Base-by-base conservation (phyloP, 2,888 invertebrate species). In the Agriotes lineatus region DNA sequence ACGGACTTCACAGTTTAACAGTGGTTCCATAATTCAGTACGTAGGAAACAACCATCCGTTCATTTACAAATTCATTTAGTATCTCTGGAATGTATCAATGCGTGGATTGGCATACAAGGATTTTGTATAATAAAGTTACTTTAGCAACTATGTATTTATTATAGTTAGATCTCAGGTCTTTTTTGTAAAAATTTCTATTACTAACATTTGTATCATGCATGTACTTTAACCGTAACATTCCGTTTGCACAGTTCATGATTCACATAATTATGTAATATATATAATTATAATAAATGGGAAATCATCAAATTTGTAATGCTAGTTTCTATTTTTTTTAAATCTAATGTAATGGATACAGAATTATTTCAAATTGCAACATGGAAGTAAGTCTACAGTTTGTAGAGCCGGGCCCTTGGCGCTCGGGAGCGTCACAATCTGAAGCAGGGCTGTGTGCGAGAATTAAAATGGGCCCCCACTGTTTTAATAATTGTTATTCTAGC, bases 211-310 rank as follows among this genome's bases (percentile, higher is more conserved):
- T 52, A 52, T 62, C 62, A 62, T 62, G 30, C 59, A 60, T 54
- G 18, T 18, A 63, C 33, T 35, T 39, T 33, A 35, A 45, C 33
- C 18, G 3, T 63, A 44, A 56, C 56, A 63, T 56, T 65, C 57
- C 48, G 65, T 65, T 58, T 65, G 57, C 50, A 65, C 48, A 37
- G 14, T 22, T 65, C 65, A 65, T 58, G 6, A 65, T 56, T 54
- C 65, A 58, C 42, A n/a, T n/a, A 58, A 56, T 18, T 25, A 22
- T 65, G 57, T 65, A 65, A 58, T 14, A 50, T 56, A 52, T 35
- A 52, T 52, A 33, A 58, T 33, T 58, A 57, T 62, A 63, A 68
- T 68, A 63, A 68, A 68, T 68, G 68, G 63, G 54, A 67, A 67
- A 50, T 67, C 37, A 50, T 63, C 42, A 59, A 68, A 62, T 62